Conservation (phyloP, 2,113 vertebrate genomes). For the Capreolus pygargus region DNA sequence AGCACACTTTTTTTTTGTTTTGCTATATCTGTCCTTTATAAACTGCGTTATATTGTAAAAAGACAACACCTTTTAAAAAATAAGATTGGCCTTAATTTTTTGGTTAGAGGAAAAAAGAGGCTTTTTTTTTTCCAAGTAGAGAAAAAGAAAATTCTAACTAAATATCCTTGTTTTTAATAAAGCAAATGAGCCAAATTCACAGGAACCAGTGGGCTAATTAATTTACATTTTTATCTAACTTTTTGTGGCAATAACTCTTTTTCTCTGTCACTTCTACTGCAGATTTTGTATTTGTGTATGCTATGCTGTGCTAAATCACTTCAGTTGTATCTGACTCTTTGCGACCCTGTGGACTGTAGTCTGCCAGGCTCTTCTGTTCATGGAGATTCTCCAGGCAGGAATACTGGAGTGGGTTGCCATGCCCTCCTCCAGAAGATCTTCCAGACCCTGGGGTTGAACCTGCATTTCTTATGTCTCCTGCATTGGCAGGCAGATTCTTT, state of each 20-base stretch:
- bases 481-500: not conserved
- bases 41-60: not conserved
- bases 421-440: not conserved
- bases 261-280: not conserved
- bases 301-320: not conserved
- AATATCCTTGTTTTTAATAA: not conserved
- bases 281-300: not conserved
- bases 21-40: not conserved
- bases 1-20: not conserved
- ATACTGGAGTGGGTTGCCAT: not conserved
- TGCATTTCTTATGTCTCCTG: not conserved
- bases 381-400: not conserved
- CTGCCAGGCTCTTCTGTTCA: not conserved
- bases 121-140: not conserved
- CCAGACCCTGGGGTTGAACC: not conserved
- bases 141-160: not conserved
- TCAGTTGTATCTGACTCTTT: not conserved
- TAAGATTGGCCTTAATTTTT: not conserved
- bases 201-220: not conserved
- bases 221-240: not conserved
- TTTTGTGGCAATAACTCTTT: not conserved
- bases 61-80: not conserved
- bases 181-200: not conserved
- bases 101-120: not conserved
- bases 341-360: not conserved